These are phyloP conservation scores for Anthoptus insignis DNA, from an alignment of 2,888 invertebrate genomes.

Conservation along the genomic window DNA sequence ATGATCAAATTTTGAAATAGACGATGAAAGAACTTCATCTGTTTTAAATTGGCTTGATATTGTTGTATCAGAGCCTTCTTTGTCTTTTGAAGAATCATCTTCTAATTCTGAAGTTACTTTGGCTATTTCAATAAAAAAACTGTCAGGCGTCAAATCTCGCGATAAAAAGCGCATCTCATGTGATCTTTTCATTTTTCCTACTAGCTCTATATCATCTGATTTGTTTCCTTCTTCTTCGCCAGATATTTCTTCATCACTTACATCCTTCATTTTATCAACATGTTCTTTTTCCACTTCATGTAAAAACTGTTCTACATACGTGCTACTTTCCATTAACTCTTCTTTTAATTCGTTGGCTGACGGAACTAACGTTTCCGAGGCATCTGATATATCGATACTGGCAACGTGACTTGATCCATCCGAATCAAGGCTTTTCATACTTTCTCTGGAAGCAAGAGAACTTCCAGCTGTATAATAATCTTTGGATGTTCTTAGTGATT, in stretches of 20 bases:
- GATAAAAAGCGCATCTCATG: slow-evolving; percentile 97
- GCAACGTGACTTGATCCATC: slow-evolving; percentile 96
- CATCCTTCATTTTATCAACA: slow-evolving; percentile 73
- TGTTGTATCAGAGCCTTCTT: slow-evolving; percentile 77
- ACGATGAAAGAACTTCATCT: slow-evolving; percentile 76
- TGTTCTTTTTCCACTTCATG: slow-evolving; percentile 73
- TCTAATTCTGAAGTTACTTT: slow-evolving; percentile 78
- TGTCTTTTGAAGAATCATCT: slow-evolving; percentile 75
- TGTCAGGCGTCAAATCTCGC: slow-evolving; percentile 82
- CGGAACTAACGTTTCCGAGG: slow-evolving; percentile 97
- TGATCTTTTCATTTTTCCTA: slow-evolving; percentile 95
- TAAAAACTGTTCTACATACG: slow-evolving; percentile 85
- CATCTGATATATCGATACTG: slow-evolving; percentile 96
- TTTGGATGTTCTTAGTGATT: slow-evolving; percentile 91
- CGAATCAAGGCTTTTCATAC: slow-evolving; percentile 96
- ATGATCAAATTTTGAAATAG: slow-evolving; percentile 78
- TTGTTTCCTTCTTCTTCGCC: slow-evolving; percentile 86
- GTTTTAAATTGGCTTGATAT: slow-evolving; percentile 81
- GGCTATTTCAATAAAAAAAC: slow-evolving; percentile 72
- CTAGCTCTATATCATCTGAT: slow-evolving; percentile 82
- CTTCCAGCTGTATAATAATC: slow-evolving; percentile 96
- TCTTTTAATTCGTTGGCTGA: slow-evolving; percentile 94
- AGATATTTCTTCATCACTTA: slow-evolving; percentile 83
- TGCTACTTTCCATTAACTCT: slow-evolving; percentile 89
- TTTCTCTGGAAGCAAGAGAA: slow-evolving; percentile 95